Percentiles rank a stretch among this genome's conserved stretches.
Conservation (phyloP, 2,888 invertebrate genomes). For the Neuroscelio doddi region DNA sequence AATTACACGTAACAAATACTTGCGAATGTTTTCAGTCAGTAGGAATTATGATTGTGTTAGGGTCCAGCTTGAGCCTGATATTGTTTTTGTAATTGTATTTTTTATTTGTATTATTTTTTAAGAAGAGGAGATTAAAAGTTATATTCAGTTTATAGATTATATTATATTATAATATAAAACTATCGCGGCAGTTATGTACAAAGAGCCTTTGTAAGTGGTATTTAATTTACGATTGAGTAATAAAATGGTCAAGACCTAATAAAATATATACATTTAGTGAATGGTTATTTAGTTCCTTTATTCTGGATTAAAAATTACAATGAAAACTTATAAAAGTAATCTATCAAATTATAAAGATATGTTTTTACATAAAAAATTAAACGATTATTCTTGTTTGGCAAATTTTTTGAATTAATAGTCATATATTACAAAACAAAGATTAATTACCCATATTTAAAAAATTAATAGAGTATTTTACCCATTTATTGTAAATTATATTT, state of each 20-base stretch:
- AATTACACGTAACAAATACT: neutral
- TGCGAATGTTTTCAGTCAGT: conserved; percentile 38
- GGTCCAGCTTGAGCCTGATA: conserved; percentile 18
- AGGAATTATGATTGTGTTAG: conserved; percentile 18
- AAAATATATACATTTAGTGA: conserved; percentile 13
- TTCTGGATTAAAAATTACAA: too few species aligned
- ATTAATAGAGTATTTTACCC: too few species aligned
- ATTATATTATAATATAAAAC: conserved; percentile 67
- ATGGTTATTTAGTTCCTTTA: too few species aligned
- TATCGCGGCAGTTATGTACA: conserved; percentile 70
- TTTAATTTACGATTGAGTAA: conserved; percentile 70
- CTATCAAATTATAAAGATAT: too few species aligned
- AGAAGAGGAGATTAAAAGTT: conserved; percentile 54
- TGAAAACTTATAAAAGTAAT: too few species aligned
- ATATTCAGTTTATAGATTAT: conserved; percentile 68
- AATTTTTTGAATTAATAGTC: neutral
- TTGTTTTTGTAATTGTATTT: conserved; percentile 29
- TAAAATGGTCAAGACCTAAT: conserved; percentile 58
- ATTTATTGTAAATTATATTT: too few species aligned
- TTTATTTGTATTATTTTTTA: conserved; percentile 40
- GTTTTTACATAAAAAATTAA: neutral
- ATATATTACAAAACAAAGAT: too few species aligned
- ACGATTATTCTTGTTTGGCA: neutral
- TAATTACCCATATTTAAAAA: too few species aligned
- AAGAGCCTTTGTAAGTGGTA: conserved; percentile 71